These are phyloP conservation scores for Diabrotica balteata DNA, from an alignment of 2,888 invertebrate species.

Conservation along the genomic window DNA sequence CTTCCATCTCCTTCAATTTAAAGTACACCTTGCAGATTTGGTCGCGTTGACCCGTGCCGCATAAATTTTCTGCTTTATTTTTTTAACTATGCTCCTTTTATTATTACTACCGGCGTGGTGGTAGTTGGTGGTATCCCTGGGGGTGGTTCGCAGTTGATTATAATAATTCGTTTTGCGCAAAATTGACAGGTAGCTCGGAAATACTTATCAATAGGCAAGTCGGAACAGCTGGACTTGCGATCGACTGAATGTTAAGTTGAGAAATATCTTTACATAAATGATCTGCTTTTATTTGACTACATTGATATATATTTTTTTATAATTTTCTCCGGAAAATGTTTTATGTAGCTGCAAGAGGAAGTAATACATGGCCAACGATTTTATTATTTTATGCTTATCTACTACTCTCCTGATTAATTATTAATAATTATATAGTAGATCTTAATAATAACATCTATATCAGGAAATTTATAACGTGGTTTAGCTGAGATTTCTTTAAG, in stretches of 20 bases:
- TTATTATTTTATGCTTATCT: too few relatives aligned
- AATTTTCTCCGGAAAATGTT: too few relatives aligned
- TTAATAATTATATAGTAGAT: too few relatives aligned
- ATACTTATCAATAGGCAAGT: background rate
- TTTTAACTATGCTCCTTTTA: conserved; percentile 8
- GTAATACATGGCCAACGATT: too few relatives aligned
- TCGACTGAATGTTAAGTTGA: background rate
- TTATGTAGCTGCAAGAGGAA: too few relatives aligned
- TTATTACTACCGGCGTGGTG: background rate
- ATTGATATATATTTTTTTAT: too few relatives aligned
- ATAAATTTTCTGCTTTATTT: conserved; percentile 25
- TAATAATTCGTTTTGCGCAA: conserved; percentile 10
- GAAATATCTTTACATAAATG: background rate
- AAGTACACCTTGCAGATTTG: conserved; percentile 29
- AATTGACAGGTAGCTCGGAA: conserved; percentile 5
- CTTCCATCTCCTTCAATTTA: conserved; percentile 2
- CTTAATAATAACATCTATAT: too few relatives aligned
- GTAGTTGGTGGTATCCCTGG: conserved; percentile 1
- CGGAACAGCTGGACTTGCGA: conserved; percentile 4
- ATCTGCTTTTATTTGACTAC: too few relatives aligned
- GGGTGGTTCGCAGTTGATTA: conserved; percentile 3
- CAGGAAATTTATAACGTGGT: too few relatives aligned
- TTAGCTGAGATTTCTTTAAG: too few relatives aligned
- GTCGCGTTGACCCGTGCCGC: conserved; percentile 29
- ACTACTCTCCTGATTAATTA: too few relatives aligned